phyloP scores from a whole-genome alignment of 1,140 invertebrate genomes.

The Bombus haemorrhoidalis region DNA sequence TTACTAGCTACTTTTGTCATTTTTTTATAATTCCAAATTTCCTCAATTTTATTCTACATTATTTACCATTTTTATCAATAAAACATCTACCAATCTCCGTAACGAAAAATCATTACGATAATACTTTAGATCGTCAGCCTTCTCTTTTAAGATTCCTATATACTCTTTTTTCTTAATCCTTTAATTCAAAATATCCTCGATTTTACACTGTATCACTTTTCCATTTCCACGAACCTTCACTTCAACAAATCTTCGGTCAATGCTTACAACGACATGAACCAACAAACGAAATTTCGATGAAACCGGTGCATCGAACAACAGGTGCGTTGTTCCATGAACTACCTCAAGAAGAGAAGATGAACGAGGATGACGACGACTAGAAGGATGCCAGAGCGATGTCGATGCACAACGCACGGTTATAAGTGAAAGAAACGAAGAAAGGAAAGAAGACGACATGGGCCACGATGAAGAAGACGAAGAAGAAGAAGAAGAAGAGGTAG shows the following conservation, averaged over 20 bases:
- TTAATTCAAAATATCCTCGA: too few species aligned
- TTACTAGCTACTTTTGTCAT: neutral
- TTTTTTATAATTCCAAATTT: neutral
- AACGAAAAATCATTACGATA: neutral
- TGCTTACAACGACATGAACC: neutral
- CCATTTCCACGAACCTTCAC: too few species aligned
- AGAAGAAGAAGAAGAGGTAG: conserved; percentile 58
- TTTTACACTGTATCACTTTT: too few species aligned
- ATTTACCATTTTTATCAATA: neutral
- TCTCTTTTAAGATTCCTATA: too few species aligned
- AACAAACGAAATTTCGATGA: neutral
- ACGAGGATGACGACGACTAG: neutral
- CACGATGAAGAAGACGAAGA: conserved; percentile 36
- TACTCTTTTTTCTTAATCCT: too few species aligned
- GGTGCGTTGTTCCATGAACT: conserved; percentile 18
- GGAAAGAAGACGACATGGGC: conserved; percentile 31
- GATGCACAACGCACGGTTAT: neutral
- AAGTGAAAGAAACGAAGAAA: conserved; percentile 33
- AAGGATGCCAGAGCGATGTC: neutral
- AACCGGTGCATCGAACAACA: conserved; percentile 2
- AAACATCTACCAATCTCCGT: neutral
- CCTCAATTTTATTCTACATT: neutral
- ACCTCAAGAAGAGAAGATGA: neutral
- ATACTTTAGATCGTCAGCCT: too few species aligned
- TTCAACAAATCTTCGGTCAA: too few species aligned